Percentiles rank a stretch among this genome's conserved stretches.
phyloP scores from a whole-genome alignment of 2,113 vertebrate species.

The Heloderma charlesbogerti region DNA sequence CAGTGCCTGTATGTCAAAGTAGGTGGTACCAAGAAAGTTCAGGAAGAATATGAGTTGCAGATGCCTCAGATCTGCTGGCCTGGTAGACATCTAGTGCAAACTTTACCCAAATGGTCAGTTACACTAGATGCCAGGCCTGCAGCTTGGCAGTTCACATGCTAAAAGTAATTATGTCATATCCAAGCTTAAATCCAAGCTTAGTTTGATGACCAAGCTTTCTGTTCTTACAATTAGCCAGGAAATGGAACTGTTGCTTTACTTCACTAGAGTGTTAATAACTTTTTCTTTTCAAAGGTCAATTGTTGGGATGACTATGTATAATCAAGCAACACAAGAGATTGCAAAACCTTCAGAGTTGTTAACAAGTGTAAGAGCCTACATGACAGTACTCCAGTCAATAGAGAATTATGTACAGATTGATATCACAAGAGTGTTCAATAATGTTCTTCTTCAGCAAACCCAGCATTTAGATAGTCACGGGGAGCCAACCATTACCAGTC shows the following conservation, averaged over 20 bases:
- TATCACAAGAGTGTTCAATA: conserved; percentile 98
- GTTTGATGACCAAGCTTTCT: not conserved
- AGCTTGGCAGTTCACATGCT: not conserved
- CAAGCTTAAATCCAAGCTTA: not conserved
- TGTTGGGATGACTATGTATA: conserved; percentile 99
- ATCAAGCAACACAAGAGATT: conserved; percentile 98
- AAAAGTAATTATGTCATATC: not conserved
- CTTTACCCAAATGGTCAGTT: not conserved
- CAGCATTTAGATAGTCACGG: conserved; percentile 99
- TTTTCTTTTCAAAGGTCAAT: conserved; percentile 86
- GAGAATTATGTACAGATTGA: conserved; percentile 99
- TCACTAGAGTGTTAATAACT: conserved; percentile 32
- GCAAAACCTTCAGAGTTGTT: conserved; percentile 97
- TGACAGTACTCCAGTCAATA: conserved; percentile 98
- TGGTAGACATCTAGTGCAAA: not conserved
- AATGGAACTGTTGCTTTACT: not conserved
- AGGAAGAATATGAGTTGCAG: not conserved
- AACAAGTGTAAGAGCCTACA: conserved; percentile 97
- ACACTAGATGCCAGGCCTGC: not conserved
- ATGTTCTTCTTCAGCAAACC: conserved; percentile 98
- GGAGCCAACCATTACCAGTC: conserved; percentile 97
- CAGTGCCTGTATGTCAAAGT: not conserved
- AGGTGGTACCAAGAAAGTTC: not conserved
- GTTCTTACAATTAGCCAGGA: not conserved
- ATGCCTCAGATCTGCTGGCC: too few species aligned